Base-by-base conservation (phyloP, 2,888 invertebrate genomes). In the Gonocerus acuteangulatus region DNA sequence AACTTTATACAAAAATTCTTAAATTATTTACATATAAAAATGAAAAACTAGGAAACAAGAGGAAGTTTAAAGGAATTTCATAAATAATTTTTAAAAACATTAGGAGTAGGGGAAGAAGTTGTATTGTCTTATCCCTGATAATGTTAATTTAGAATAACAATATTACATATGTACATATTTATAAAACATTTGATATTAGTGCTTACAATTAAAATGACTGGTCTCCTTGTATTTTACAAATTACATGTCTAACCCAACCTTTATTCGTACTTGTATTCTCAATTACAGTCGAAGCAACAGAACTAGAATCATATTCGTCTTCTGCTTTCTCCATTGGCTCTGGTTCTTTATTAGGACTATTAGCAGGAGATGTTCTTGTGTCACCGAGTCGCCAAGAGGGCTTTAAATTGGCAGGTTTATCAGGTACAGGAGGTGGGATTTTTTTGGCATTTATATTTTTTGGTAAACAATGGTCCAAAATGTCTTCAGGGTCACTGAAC, bases 231-330 rank as follows among this genome's bases (percentile, higher is more conserved):
- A 68, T 63, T 60, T 68, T 68, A 21, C 68, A 65, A 19, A 68
- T 68, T n/a, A 87, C 83, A 69, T 86, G 83, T 70, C 83, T 84
- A 0, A 87, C 87, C 86, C 86, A 87, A 69, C 82, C 82, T 74
- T 80, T 80, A 2, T 74, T 71, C 62, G 77, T 76, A 70, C 54
- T 65, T 4, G 71, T 69, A 44, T 72, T 68, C 67, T 74, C 74
- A 62, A 74, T 71, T 27, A 74, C 73, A 21, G 73, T 74, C n/a
- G 74, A 73, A 4, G 70, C 69, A 13, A 73, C 71, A 18, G 75
- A 73, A 67, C 74, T 74, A 60, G 74, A 73, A 21, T 74, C 73
- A 65, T 72, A 72, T 13, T 73, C 73, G 62, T 74, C 74, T 54
- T 72, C 72, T 62, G 71, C 71, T 54, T 73, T 72, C 36, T 71